Evolutionary conservation across 1,140 invertebrate genomes (phyloP), one percentile per base, ranked within the genome.

Genomic region (Euura lappo): DNA sequence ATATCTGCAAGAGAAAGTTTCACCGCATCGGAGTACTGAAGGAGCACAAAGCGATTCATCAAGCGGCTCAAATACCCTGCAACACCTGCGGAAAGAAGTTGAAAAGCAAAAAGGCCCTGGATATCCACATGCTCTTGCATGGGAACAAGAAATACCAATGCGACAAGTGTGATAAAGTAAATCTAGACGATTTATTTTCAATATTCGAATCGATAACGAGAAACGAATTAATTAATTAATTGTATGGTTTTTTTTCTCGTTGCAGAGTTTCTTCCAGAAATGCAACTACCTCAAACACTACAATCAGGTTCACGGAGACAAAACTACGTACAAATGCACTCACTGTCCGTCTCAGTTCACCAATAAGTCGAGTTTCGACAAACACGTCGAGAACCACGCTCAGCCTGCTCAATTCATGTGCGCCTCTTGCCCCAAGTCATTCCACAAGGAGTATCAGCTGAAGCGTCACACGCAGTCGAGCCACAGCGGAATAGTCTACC

Each of bases 91-190:
- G 82, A 7, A 89, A 88, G 77, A 78, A 86, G 65, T 76, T 89
- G 11, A 89, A 89, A 76, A 88, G 87, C 1, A 89, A 88, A 75
- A 88, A 89, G 69, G 88, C 88, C 10, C 76, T 90, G 4, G 80
- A 85, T 44, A 83, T 88, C 46, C 89, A 90, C 72, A 82, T 78
- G 65, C 70, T 77, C 8, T 45, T 78, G 1, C 87, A 82, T 70
- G 83, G 81, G 4, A 81, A 82, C 11, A 83, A 84, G 44, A 79
- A 81, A 13, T 87, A 84, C 78, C 77, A 81, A n/a, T 90, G 89
- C 78, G 78, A 84, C 8, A 84, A 84, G 68, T 90, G 89, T 81
- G 85, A 82, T 11, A 89, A 89, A 79, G 80, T 83, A 73, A 73
- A 71, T 60, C 13, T 28, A 28, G 28, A 28, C 28, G 28, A 28